phyloP scores from a whole-genome alignment of 2,113 vertebrate species.

The Boulengeromyrus knoepffleri region DNA sequence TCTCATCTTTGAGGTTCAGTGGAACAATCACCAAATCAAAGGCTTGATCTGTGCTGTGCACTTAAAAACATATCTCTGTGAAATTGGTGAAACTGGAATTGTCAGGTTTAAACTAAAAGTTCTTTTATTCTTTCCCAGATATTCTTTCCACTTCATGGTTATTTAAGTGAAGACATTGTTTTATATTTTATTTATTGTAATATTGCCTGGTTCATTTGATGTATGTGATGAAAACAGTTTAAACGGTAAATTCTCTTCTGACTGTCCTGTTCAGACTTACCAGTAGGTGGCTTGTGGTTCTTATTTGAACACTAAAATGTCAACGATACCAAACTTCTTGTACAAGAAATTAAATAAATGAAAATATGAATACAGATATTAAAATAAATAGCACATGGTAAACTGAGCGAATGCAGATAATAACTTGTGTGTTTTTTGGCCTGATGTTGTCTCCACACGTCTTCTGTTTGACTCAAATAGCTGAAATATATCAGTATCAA shows the following conservation, averaged over 20 bases:
- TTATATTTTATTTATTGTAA: slow-evolving; percentile 13
- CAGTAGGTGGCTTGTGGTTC: background rate
- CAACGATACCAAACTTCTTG: slow-evolving; percentile 1
- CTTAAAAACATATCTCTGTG: background rate
- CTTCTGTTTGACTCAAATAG: background rate
- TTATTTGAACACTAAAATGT: slow-evolving; percentile 17
- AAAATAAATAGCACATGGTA: slow-evolving; percentile 13
- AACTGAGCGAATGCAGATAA: background rate
- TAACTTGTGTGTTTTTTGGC: background rate
- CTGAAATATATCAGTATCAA: background rate
- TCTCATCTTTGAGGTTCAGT: background rate
- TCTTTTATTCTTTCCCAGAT: background rate
- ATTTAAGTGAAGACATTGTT: background rate
- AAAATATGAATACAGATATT: slow-evolving; percentile 15
- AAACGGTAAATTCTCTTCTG: background rate
- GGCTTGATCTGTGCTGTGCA: background rate
- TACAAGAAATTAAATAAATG: slow-evolving; percentile 6
- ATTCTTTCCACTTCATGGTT: slow-evolving; percentile 3
- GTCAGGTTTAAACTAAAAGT: background rate
- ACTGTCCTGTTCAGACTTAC: slow-evolving; percentile 3
- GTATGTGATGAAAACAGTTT: slow-evolving; percentile 5
- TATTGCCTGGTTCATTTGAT: slow-evolving; percentile 14
- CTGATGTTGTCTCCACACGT: background rate
- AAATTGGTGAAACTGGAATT: background rate
- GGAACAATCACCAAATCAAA: background rate